A percentile compares a stretch with the other conserved stretches of the same genome.
phyloP scores from a whole-genome alignment of 1,140 invertebrate species.

The Himalopsyche phryganea region DNA sequence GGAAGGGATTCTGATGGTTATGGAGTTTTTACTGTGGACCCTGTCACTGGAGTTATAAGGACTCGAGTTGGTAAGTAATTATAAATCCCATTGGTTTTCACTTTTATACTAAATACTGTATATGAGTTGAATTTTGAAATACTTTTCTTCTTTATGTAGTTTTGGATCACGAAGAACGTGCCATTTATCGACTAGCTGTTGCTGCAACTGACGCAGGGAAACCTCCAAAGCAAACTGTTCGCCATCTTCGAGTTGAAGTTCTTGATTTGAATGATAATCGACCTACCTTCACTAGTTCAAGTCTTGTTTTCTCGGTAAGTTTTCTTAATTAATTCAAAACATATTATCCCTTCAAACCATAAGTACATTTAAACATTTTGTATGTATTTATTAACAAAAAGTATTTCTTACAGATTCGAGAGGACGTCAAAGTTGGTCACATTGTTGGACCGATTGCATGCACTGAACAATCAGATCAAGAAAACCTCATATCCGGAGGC shows the following conservation, averaged over 20 bases:
- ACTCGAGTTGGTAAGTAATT: constrained; percentile 63
- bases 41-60: constrained; percentile 79
- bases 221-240: constrained; percentile 75
- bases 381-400: neutral
- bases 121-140: neutral
- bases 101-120: too few species aligned
- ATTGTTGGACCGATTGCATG: constrained; percentile 76
- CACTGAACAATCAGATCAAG: constrained; percentile 59
- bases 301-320: constrained; percentile 79
- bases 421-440: constrained; percentile 72
- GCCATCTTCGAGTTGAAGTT: constrained; percentile 80
- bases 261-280: constrained; percentile 87
- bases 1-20: constrained; percentile 80
- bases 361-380: too few species aligned
- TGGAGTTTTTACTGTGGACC: constrained; percentile 82
- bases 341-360: too few species aligned
- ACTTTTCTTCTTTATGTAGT: constrained; percentile 45
- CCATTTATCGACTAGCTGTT: constrained; percentile 80
- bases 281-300: constrained; percentile 86
- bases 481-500: constrained; percentile 55
- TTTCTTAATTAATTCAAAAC: too few species aligned
- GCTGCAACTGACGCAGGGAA: constrained; percentile 82
- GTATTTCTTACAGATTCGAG: constrained; percentile 64
- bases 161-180: constrained; percentile 86
- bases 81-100: neutral